Conservation (phyloP, 2,113 vertebrate species). For the Amazona vittata region DNA sequence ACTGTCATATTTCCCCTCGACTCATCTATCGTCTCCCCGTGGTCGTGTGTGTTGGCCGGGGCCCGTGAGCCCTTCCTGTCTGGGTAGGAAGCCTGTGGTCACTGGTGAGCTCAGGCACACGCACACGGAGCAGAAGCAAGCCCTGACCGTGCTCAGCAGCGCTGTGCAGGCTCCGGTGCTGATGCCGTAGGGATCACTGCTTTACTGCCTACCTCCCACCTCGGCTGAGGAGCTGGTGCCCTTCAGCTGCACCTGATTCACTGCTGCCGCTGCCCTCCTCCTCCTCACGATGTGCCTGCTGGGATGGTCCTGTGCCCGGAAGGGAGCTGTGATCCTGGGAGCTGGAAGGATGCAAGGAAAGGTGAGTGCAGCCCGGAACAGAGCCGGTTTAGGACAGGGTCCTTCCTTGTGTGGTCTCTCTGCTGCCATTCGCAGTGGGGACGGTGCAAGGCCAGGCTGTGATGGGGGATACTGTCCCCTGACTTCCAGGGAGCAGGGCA, state of each 20-base stretch:
- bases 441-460: neutral
- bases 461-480: neutral
- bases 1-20: neutral
- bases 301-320: neutral
- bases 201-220: neutral
- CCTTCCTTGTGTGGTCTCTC: neutral
- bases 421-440: fast-evolving
- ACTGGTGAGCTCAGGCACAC: neutral
- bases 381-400: neutral
- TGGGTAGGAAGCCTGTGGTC: neutral
- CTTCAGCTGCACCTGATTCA: neutral
- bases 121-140: neutral
- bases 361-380: neutral
- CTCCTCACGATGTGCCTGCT: neutral
- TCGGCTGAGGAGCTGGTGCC: fast-evolving
- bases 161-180: fast-evolving
- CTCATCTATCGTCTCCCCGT: fast-evolving
- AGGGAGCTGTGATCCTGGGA: neutral
- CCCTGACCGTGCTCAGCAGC: fast-evolving
- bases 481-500: neutral
- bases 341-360: neutral
- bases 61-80: neutral
- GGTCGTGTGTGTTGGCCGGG: neutral
- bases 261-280: neutral
- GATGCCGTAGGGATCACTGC: neutral